Evolutionary conservation across 2,888 invertebrate genomes (phyloP).

Genomic region (Hartigia nigra): DNA sequence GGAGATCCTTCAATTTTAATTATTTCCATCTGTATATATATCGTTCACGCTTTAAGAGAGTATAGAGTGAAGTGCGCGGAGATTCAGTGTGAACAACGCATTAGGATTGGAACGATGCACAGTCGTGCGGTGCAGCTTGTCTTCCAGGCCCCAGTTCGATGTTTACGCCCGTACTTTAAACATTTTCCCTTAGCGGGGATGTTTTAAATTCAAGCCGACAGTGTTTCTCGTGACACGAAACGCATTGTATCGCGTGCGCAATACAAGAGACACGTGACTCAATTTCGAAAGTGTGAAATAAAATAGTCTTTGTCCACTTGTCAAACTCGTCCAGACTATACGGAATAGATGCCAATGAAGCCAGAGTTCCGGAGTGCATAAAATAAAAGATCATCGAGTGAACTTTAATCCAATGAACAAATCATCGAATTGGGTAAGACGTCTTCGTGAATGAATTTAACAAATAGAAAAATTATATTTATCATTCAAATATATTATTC

Average conservation of each 20-base stretch:
- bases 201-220: constrained; percentile 2
- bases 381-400: background rate
- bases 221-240: background rate
- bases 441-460: no score
- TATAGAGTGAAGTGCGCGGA: background rate
- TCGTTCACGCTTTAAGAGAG: background rate
- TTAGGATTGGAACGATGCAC: constrained; percentile 24
- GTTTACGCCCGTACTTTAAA: constrained; percentile 54
- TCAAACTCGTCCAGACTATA: background rate
- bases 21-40: background rate
- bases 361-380: background rate
- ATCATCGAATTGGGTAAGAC: background rate
- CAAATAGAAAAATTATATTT: background rate
- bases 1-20: background rate
- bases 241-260: constrained; percentile 1
- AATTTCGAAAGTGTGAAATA: background rate
- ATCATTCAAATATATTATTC: background rate
- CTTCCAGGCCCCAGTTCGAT: constrained; percentile 47
- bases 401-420: background rate
- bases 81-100: constrained; percentile 39
- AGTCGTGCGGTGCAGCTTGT: constrained; percentile 27
- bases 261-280: background rate
- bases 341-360: background rate
- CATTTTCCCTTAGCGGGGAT: constrained; percentile 44
- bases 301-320: background rate